Percentiles rank a stretch among this genome's conserved stretches.
These are phyloP conservation scores for Semicossyphus pulcher DNA, from an alignment of 2,113 vertebrate genomes.

Conservation along the genomic window DNA sequence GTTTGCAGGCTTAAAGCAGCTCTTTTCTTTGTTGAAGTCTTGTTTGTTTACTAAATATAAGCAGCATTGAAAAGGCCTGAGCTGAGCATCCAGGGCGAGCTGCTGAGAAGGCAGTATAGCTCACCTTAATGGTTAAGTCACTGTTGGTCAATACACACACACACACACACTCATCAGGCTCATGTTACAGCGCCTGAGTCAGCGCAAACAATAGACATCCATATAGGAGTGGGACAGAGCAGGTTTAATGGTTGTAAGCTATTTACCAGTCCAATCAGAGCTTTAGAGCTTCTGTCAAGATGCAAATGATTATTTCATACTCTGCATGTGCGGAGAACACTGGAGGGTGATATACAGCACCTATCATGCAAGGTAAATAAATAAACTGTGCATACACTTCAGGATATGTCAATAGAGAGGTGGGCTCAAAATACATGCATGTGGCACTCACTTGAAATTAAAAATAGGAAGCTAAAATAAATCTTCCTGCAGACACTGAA, in stretches of 20 bases:
- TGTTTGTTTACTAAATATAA: conserved; percentile 9
- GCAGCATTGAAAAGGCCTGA: conserved; percentile 11
- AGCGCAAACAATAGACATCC: conserved; percentile 50
- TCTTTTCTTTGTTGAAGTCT: not conserved
- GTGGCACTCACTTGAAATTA: not conserved
- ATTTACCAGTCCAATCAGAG: conserved; percentile 15
- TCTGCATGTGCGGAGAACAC: not conserved
- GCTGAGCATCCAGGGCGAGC: conserved; percentile 19
- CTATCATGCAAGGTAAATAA: not conserved
- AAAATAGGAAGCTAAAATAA: not conserved
- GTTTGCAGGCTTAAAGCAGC: conserved; percentile 6
- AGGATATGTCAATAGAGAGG: not conserved
- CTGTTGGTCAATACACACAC: conserved; percentile 56
- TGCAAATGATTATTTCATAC: conserved; percentile 29
- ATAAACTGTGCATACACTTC: not conserved
- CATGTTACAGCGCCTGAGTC: conserved; percentile 54
- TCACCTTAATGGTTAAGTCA: conserved; percentile 57
- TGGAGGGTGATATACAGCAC: not conserved
- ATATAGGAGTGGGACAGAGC: not conserved
- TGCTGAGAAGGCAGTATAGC: conserved; percentile 59
- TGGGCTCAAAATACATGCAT: not conserved
- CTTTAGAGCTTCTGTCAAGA: conserved; percentile 8
- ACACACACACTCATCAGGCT: conserved; percentile 32
- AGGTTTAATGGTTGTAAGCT: conserved; percentile 42
- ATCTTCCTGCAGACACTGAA: not conserved